phyloP scores from a whole-genome alignment of 2,797 vertebrate species.

The Halcyon badia region DNA sequence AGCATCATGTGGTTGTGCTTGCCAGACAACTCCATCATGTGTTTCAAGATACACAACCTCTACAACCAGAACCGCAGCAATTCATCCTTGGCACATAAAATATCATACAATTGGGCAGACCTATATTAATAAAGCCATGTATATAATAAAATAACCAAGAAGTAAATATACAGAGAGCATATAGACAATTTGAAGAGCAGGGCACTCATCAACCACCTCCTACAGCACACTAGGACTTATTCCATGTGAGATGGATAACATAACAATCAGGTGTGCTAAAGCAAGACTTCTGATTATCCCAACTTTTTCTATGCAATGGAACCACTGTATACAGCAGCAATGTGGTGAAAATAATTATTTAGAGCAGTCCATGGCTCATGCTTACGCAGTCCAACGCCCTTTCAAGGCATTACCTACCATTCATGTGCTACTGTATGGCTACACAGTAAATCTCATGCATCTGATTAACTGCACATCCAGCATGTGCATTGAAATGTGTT shows the following conservation, averaged over 20 bases:
- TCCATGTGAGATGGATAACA: not conserved
- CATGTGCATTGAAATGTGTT: accelerated
- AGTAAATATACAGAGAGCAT: not conserved
- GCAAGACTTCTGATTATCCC: not conserved
- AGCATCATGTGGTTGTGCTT: not conserved
- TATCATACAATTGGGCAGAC: not conserved
- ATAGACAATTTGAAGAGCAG: not conserved
- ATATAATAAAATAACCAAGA: not conserved
- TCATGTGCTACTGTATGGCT: not conserved
- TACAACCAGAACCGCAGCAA: not conserved
- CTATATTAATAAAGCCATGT: not conserved
- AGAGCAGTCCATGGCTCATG: not conserved
- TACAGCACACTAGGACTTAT: not conserved
- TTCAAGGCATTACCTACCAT: not conserved
- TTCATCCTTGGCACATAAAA: not conserved
- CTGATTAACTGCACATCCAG: not conserved
- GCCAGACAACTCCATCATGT: not conserved
- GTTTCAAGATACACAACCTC: not conserved
- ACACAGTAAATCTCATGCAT: not conserved
- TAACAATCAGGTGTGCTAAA: not conserved
- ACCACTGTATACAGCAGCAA: not conserved
- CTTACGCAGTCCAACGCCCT: not conserved
- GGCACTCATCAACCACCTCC: not conserved
- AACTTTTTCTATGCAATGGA: not conserved
- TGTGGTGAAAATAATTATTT: not conserved